Percentiles rank a stretch among this genome's conserved stretches.
These are phyloP conservation scores for Dendrolimus pini DNA, from an alignment of 2,888 invertebrate genomes.

Conservation along the genomic window DNA sequence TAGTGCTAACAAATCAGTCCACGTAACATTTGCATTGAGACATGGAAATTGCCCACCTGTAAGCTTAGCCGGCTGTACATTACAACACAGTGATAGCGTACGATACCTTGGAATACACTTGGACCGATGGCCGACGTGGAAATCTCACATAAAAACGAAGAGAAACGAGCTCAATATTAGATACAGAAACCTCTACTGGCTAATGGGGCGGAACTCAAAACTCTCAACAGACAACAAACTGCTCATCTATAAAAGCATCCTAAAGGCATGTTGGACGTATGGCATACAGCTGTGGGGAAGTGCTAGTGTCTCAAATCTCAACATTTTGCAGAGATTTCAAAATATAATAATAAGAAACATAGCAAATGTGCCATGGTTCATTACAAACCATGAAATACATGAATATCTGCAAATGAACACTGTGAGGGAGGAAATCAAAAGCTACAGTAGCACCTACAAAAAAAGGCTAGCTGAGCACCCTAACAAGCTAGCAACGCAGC, in stretches of 20 bases:
- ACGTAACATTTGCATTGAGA: slow-evolving; percentile 9
- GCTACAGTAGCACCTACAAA: too few relatives aligned
- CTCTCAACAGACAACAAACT: too few relatives aligned
- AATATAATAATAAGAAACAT: too few relatives aligned
- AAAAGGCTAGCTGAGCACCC: too few relatives aligned
- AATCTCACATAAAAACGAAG: neutral
- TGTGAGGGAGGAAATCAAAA: too few relatives aligned
- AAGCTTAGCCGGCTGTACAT: slow-evolving; percentile 4
- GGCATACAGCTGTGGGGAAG: neutral
- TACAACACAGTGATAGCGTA: slow-evolving; percentile 9
- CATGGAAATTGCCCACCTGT: slow-evolving; percentile 14
- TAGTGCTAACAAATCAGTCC: slow-evolving; percentile 9
- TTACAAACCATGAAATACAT: too few relatives aligned
- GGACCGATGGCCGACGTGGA: slow-evolving; percentile 5
- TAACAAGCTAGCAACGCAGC: too few relatives aligned
- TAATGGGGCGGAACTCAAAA: too few relatives aligned
- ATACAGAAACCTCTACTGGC: neutral
- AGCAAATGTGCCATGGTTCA: too few relatives aligned
- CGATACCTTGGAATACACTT: slow-evolving; percentile 9
- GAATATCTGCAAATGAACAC: too few relatives aligned
- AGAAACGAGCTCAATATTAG: neutral
- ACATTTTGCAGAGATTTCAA: too few relatives aligned
- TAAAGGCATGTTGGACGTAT: slow-evolving; percentile 1
- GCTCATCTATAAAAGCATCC: neutral
- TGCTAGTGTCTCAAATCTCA: too few relatives aligned